Base-by-base conservation (phyloP, 2,113 vertebrate genomes). In the Synodontis membranacea region DNA sequence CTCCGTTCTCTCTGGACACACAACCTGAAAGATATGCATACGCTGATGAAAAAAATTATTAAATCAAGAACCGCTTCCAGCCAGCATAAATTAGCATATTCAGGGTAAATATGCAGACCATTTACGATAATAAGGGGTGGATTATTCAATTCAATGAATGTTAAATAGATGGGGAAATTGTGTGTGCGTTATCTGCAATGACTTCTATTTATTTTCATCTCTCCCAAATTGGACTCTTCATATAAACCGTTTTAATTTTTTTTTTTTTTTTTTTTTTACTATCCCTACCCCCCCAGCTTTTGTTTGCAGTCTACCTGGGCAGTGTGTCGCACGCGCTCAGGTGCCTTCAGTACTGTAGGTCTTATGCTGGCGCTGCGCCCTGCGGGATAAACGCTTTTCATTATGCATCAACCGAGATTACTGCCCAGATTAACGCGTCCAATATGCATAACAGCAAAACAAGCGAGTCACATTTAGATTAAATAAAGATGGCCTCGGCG, bases 81-180 rank as follows among this genome's bases (percentile, higher is more conserved):
- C 97, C 96, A 98, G 96, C 96, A 97, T 95, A 97, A 97, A 99
- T 99, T 98, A 98, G 96, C 98, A 99, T 99, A 98, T 98, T 97
- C 96, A 97, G 97, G 96, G 97, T 97, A 99, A 98, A 99, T 97
- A 97, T 97, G 96, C 96, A 97, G 96, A 95, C 96, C 96, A 98
- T 98, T 98, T 96, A 97, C 97, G 97, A 99, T 99, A 99, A 99
- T 99, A 97, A 97, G 95, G 95, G 80, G 68, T 95, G 97, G 97
- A 99, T 99, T 98, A 99, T 99, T 98, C 97, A 97, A 97, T 99
- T 96, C 97, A 99, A 99, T 99, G 98, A 99, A 99, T 99, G 98
- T 99, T 99, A 99, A 99, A 97, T 97, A 99, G 98, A 96, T 92
- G 96, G 93, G 92, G 93, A 94, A 96, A 96, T 95, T 93, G 94